Conservation (phyloP, 2,888 invertebrate species). For the Orchestes rusci region DNA sequence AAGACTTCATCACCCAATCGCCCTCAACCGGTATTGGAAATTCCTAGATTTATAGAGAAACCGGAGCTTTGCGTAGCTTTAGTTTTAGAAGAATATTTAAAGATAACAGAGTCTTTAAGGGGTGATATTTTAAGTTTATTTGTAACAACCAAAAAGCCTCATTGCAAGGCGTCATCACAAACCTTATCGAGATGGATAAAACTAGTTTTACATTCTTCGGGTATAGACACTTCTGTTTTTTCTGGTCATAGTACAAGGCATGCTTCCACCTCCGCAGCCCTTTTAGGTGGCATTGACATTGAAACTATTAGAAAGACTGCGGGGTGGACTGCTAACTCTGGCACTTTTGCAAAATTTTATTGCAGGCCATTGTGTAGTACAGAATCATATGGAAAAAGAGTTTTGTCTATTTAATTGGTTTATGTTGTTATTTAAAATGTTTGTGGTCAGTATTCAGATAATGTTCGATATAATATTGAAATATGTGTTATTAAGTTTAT, state of each 20-base stretch:
- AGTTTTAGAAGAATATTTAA: not conserved
- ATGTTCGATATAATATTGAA: too few species aligned
- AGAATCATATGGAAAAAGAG: too few species aligned
- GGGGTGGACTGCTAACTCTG: slow-evolving; percentile 2
- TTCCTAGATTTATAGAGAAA: slow-evolving; percentile 10
- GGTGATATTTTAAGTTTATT: not conserved
- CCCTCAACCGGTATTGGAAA: slow-evolving; percentile 5
- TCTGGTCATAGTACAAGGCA: not conserved
- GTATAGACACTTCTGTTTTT: slow-evolving; percentile 9
- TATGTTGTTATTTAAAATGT: too few species aligned
- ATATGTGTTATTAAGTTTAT: too few species aligned
- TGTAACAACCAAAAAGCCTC: slow-evolving; percentile 8
- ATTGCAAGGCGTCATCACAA: slow-evolving; percentile 9
- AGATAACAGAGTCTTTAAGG: slow-evolving; percentile 4
- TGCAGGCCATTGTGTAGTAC: too few species aligned
- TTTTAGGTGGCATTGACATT: slow-evolving; percentile 7
- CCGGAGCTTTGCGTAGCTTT: slow-evolving; percentile 6
- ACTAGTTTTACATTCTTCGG: slow-evolving; percentile 2
- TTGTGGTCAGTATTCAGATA: too few species aligned
- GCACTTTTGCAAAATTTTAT: not conserved
- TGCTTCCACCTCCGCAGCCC: slow-evolving; percentile 9
- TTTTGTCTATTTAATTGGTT: too few species aligned
- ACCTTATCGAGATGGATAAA: slow-evolving; percentile 13
- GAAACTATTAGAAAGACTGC: slow-evolving; percentile 14
- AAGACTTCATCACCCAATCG: slow-evolving; percentile 14